Evolutionary conservation across 2,888 invertebrate genomes (phyloP).

Genomic region (Nomada ferruginata): DNA sequence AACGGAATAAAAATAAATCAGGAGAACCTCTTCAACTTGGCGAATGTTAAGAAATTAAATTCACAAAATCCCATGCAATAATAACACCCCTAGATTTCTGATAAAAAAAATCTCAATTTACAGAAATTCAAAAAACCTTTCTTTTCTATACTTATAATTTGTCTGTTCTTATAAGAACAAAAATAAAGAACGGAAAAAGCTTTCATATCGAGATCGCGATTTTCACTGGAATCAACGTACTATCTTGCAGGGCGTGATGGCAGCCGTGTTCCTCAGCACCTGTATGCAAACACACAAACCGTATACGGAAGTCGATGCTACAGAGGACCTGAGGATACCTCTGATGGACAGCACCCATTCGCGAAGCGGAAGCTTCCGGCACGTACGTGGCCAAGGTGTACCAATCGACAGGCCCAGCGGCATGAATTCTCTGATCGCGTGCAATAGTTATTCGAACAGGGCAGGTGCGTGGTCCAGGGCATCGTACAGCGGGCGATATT

Average conservation of each 20-base stretch:
- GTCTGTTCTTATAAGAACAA: no score
- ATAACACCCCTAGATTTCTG: no score
- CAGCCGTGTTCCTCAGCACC: constrained; percentile 81
- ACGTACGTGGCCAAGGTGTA: constrained; percentile 83
- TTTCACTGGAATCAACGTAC: background rate
- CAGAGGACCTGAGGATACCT: constrained; percentile 77
- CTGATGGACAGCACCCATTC: constrained; percentile 77
- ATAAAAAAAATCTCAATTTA: no score
- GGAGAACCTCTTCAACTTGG: no score
- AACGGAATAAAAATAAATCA: no score
- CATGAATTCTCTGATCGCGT: constrained; percentile 91
- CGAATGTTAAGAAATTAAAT: no score
- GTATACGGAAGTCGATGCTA: constrained; percentile 81
- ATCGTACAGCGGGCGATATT: constrained; percentile 85
- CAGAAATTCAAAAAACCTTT: no score
- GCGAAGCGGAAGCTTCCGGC: constrained; percentile 66
- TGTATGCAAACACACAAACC: constrained; percentile 79
- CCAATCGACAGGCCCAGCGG: constrained; percentile 90
- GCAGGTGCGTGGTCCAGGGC: constrained; percentile 86
- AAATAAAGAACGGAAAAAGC: no score
- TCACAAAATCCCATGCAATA: no score
- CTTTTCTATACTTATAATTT: no score
- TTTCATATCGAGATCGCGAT: background rate
- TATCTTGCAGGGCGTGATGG: constrained; percentile 80
- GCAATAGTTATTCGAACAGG: constrained; percentile 91